phyloP scores from a whole-genome alignment of 2,797 vertebrate genomes.

The Macroramphosus scolopax region DNA sequence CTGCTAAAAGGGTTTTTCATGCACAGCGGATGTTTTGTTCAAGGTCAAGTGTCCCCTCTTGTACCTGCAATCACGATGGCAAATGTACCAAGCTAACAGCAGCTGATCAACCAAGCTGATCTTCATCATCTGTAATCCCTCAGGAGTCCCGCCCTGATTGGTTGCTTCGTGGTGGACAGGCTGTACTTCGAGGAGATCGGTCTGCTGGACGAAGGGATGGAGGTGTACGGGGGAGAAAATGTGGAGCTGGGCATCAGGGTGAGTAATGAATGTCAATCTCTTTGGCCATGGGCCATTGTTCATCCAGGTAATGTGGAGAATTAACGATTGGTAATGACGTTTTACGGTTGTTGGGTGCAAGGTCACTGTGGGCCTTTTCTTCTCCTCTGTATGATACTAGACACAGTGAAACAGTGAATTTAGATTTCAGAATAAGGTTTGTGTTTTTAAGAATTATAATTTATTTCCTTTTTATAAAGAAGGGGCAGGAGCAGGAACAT shows the following conservation, averaged over 20 bases:
- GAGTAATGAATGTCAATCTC: conserved; percentile 69
- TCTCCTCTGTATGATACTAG: conserved; percentile 30
- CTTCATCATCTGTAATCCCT: conserved; percentile 39
- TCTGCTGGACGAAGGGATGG: conserved; percentile 96
- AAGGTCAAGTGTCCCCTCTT: conserved; percentile 21
- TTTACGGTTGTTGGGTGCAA: conserved; percentile 48
- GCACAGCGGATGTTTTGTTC: not conserved
- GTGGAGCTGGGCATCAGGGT: conserved; percentile 97
- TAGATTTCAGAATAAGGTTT: too few species aligned
- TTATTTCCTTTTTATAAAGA: too few species aligned
- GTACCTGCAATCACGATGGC: conserved; percentile 34
- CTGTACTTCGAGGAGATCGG: conserved; percentile 98
- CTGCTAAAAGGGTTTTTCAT: not conserved
- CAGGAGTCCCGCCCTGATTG: conserved; percentile 97
- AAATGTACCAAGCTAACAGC: conserved; percentile 28
- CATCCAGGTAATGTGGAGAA: conserved; percentile 58
- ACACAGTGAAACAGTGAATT: conserved; percentile 12
- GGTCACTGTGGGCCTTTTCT: conserved; percentile 21
- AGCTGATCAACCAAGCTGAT: conserved; percentile 32
- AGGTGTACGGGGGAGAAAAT: conserved; percentile 96
- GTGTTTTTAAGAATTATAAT: too few species aligned
- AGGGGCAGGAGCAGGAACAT: too few species aligned
- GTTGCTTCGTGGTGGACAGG: conserved; percentile 96
- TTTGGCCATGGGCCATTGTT: conserved; percentile 45
- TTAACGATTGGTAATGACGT: conserved; percentile 62